Percentiles rank a stretch among this genome's conserved stretches.
Conservation (phyloP, 2,797 vertebrate genomes). For the Spatula clypeata region DNA sequence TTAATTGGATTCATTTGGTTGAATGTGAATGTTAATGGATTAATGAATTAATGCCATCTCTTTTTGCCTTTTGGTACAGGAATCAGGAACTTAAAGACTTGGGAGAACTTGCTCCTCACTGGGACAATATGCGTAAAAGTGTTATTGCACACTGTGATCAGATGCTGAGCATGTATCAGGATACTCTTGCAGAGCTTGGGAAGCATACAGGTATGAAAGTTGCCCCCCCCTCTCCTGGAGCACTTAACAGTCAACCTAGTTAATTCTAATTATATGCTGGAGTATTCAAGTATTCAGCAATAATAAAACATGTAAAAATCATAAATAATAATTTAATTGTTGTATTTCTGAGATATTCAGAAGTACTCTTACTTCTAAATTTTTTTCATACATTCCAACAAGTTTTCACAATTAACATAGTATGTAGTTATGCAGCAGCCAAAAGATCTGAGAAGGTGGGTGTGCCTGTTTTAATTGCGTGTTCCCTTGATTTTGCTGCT, state of each 20-base stretch:
- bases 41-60: neutral
- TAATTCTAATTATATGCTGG: neutral
- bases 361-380: neutral
- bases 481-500: neutral
- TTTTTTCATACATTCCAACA: neutral
- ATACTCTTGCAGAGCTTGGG: conserved; percentile 92
- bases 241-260: neutral
- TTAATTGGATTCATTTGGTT: neutral
- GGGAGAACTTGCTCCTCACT: conserved; percentile 96
- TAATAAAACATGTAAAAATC: neutral
- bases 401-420: neutral
- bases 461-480: neutral
- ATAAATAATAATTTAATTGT: neutral
- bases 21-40: neutral
- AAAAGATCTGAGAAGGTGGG: neutral
- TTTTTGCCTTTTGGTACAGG: conserved; percentile 80
- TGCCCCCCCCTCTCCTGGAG: neutral
- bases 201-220: conserved; percentile 90
- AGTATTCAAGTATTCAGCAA: neutral
- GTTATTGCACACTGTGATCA: conserved; percentile 94
- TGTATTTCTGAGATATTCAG: neutral
- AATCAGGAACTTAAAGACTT: conserved; percentile 94
- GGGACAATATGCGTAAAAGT: conserved; percentile 96
- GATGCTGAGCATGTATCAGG: conserved; percentile 93
- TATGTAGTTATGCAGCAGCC: neutral